These are phyloP conservation scores for Brassicogethes aeneus DNA, from an alignment of 2,888 invertebrate genomes.

Conservation along the genomic window DNA sequence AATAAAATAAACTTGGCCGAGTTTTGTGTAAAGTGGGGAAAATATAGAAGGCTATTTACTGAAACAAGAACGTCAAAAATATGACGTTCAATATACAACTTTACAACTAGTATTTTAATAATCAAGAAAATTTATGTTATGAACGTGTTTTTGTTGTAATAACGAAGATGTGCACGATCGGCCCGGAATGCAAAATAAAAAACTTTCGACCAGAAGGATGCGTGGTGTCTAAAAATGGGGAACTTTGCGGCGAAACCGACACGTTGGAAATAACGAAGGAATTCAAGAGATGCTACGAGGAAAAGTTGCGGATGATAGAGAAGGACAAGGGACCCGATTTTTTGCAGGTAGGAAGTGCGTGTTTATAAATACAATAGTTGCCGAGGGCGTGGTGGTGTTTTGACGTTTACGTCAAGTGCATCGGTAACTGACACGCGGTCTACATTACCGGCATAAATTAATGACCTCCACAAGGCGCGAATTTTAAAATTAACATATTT, in stretches of 20 bases:
- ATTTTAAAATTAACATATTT: no score
- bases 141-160: neutral
- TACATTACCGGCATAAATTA: no score
- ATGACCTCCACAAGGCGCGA: no score
- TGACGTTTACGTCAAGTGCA: neutral
- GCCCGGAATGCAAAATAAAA: neutral
- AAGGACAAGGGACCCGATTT: constrained; percentile 40
- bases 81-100: neutral
- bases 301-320: constrained; percentile 51
- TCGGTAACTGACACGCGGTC: constrained; percentile 3
- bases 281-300: constrained; percentile 54
- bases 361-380: neutral
- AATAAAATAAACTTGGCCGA: constrained; percentile 2
- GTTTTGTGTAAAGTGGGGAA: constrained; percentile 3
- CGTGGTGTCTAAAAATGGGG: constrained; percentile 19
- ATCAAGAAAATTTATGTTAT: neutral
- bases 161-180: neutral
- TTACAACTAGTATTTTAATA: neutral
- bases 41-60: constrained; percentile 1
- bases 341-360: constrained; percentile 28
- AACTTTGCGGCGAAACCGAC: constrained; percentile 32
- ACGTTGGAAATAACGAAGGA: constrained; percentile 45
- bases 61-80: neutral
- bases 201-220: constrained; percentile 16
- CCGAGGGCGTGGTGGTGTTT: constrained; percentile 6